These are phyloP conservation scores for Charina bottae DNA, from an alignment of 2,113 vertebrate genomes.

Conservation along the genomic window DNA sequence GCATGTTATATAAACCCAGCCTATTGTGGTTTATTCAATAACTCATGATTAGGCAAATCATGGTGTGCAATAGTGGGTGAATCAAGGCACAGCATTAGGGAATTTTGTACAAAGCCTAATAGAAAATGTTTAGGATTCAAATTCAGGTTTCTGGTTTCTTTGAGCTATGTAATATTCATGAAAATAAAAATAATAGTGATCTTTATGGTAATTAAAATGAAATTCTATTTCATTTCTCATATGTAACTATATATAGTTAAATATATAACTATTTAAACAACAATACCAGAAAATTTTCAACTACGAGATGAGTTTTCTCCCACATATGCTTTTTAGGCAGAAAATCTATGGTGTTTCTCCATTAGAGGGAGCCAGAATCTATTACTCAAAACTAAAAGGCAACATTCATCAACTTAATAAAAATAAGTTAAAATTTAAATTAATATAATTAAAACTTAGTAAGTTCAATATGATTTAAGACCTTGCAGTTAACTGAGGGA, in stretches of 20 bases:
- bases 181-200: background rate
- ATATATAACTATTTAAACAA: fast-evolving
- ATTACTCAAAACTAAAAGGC: fast-evolving
- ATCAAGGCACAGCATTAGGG: background rate
- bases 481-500: background rate
- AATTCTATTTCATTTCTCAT: fast-evolving
- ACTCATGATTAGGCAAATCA: background rate
- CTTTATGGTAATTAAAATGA: background rate
- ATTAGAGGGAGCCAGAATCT: constrained; percentile 71
- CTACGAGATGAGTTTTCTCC: background rate
- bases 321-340: fast-evolving
- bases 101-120: background rate
- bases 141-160: background rate
- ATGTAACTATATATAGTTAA: background rate
- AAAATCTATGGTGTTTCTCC: constrained; percentile 24
- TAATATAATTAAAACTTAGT: background rate
- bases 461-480: background rate
- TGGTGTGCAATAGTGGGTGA: background rate
- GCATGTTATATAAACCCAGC: background rate
- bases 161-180: background rate
- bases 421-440: background rate
- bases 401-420: background rate
- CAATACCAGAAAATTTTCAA: background rate
- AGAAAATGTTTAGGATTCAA: background rate
- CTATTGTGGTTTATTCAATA: background rate